Base-by-base conservation (phyloP, 2,797 vertebrate species). In the Alouatta caraya region DNA sequence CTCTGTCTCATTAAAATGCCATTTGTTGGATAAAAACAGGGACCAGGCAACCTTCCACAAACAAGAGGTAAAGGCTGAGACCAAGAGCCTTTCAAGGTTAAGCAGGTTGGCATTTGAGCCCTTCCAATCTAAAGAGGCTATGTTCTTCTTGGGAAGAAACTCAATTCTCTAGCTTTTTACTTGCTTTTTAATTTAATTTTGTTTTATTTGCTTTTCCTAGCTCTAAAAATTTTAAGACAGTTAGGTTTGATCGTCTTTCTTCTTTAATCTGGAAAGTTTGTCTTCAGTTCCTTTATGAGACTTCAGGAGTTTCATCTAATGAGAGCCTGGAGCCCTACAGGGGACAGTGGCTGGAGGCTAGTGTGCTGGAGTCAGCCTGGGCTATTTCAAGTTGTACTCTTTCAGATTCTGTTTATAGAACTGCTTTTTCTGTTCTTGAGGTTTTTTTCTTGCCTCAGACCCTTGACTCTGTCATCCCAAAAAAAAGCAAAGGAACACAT, bases 321-420 rank as follows among this genome's bases (percentile, higher is more conserved):
- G 93, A 97, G 79, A 76, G 82, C 76, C 83, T 26, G 26, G 70
- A 92, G 84, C 81, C 83, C 76, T n/a, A 21, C 64, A 48, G 96
- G 85, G 85, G 79, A 78, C 75, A 85, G 85, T 84, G 81, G 61
- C 79, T 91, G 26, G 37, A 96, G 64, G 83, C 94, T 92, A 61
- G 57, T 14, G 5, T 67, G 90, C 92, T 85, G 8, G 88, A 97
- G 86, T 96, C 89, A 89, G 96, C 91, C 93, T 26, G n/a, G 94
- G 91, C 91, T 97, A 96, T 97, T 98, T 97, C 88, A 39, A 88
- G 83, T 92, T 83, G 82, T 79, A 76, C 83, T 97, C 80, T 87
- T 98, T 97, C 86, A 30, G 48, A 64, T 80, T 90, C 96, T 97
- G 98, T 98, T 98, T 94, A 96, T 96, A 97, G 96, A 94, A 37